These are phyloP conservation scores for Cyclina sinensis DNA, from an alignment of 1,140 invertebrate genomes.

Conservation along the genomic window DNA sequence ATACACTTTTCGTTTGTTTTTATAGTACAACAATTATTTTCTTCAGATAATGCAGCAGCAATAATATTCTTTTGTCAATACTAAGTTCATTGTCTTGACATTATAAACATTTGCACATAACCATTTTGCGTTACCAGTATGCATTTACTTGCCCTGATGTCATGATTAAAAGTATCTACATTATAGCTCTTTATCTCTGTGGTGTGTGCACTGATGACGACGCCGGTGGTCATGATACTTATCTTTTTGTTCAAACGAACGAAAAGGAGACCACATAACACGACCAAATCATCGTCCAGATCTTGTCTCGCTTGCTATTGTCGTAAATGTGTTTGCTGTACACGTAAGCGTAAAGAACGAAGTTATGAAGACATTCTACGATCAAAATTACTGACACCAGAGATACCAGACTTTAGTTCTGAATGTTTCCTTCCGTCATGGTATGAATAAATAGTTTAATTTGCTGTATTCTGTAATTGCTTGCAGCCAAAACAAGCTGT, in stretches of 20 bases:
- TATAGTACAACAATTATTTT: no score
- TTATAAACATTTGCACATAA: background rate
- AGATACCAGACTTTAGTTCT: background rate
- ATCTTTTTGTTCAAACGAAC: constrained; percentile 36
- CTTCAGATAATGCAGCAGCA: no score
- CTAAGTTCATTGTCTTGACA: background rate
- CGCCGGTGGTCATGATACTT: background rate
- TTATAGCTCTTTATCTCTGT: constrained; percentile 46
- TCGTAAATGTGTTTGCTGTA: no score
- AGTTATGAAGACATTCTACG: background rate
- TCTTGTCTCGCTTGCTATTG: no score
- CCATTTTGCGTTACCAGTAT: background rate
- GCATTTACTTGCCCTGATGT: background rate
- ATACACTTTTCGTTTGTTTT: background rate
- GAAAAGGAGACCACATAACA: no score
- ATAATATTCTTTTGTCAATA: no score
- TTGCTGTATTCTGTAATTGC: no score
- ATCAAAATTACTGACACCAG: background rate
- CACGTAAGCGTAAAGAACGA: no score
- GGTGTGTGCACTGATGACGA: constrained; percentile 41
- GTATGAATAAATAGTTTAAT: background rate
- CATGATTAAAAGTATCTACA: background rate
- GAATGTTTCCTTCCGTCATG: background rate
- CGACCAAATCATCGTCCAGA: no score
- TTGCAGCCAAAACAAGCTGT: background rate